Conservation (phyloP, 2,797 vertebrate genomes). For the Enteromius afrohamiltoni region DNA sequence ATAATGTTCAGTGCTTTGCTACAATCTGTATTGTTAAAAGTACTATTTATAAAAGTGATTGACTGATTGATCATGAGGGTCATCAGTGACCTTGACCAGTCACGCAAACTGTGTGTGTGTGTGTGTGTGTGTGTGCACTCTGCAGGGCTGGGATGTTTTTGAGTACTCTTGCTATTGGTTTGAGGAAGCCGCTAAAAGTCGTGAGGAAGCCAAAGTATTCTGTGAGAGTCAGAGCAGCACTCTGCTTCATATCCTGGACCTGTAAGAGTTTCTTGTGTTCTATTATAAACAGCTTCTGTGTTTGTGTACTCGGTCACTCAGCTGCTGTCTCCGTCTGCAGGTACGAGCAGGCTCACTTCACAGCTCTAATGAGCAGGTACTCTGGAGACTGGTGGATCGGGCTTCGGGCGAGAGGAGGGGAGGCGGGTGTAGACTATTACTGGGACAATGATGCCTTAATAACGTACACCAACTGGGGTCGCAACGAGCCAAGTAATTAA, state of each 20-base stretch:
- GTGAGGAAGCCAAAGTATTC: constrained; percentile 75
- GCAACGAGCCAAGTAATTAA: constrained; percentile 76
- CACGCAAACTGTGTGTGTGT: constrained; percentile 4
- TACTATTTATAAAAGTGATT: too few relatives aligned
- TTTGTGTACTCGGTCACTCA: neutral
- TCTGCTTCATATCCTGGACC: constrained; percentile 77
- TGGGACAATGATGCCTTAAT: constrained; percentile 75
- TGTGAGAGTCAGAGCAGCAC: constrained; percentile 67
- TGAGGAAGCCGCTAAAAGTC: constrained; percentile 71
- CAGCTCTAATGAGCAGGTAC: constrained; percentile 68
- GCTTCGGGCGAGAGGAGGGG: constrained; percentile 70
- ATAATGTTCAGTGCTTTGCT: too few relatives aligned
- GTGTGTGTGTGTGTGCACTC: constrained; percentile 20
- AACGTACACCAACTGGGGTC: constrained; percentile 81
- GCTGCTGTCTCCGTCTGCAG: constrained; percentile 58
- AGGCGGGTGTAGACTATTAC: constrained; percentile 75
- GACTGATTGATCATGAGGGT: too few relatives aligned
- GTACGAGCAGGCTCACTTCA: constrained; percentile 82
- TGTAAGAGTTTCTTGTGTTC: constrained; percentile 69
- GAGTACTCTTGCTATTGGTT: constrained; percentile 80
- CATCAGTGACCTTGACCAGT: neutral
- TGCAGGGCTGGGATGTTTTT: constrained; percentile 81
- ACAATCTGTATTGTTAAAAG: too few relatives aligned
- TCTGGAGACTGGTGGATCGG: constrained; percentile 79
- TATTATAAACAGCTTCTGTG: neutral